Conservation (phyloP, 2,113 vertebrate genomes). For the Carassius gibelio region DNA sequence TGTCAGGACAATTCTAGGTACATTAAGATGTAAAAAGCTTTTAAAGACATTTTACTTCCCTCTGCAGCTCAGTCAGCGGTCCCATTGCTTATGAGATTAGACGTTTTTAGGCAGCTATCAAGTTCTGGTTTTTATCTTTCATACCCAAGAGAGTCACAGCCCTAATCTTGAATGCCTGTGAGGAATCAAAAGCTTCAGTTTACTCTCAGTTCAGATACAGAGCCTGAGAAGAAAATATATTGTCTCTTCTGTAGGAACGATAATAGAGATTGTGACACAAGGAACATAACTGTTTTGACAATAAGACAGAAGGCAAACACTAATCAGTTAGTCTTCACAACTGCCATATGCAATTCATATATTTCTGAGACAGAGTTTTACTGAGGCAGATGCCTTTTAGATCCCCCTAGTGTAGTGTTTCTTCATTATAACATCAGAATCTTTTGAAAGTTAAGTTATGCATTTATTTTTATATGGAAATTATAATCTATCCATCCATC, state of each 20-base stretch:
- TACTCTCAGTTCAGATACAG: conserved; percentile 37
- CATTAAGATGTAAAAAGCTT: conserved; percentile 67
- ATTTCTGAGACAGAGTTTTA: neutral
- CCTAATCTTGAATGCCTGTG: conserved; percentile 43
- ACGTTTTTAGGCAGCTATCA: conserved; percentile 66
- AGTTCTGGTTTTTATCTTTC: conserved; percentile 55
- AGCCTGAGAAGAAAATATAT: conserved; percentile 1
- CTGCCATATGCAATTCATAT: conserved; percentile 3
- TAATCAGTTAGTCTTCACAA: conserved; percentile 20
- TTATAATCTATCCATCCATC: neutral
- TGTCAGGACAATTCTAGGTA: conserved; percentile 40
- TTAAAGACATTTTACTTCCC: conserved; percentile 69
- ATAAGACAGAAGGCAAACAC: conserved; percentile 17
- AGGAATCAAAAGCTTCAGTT: conserved; percentile 38
- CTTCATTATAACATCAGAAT: neutral
- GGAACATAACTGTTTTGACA: conserved; percentile 24
- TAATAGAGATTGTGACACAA: conserved; percentile 19
- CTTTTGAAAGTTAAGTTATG: neutral
- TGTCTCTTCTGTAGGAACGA: neutral
- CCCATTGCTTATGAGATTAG: conserved; percentile 71
- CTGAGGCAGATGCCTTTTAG: conserved; percentile 1
- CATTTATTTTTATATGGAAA: neutral
- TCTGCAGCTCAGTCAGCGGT: conserved; percentile 63
- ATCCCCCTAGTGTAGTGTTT: neutral
- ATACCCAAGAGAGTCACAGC: conserved; percentile 53